Evolutionary conservation across 2,888 invertebrate species (phyloP), one percentile per base, ranked within the genome.

Genomic region (Drosophila siamana): DNA sequence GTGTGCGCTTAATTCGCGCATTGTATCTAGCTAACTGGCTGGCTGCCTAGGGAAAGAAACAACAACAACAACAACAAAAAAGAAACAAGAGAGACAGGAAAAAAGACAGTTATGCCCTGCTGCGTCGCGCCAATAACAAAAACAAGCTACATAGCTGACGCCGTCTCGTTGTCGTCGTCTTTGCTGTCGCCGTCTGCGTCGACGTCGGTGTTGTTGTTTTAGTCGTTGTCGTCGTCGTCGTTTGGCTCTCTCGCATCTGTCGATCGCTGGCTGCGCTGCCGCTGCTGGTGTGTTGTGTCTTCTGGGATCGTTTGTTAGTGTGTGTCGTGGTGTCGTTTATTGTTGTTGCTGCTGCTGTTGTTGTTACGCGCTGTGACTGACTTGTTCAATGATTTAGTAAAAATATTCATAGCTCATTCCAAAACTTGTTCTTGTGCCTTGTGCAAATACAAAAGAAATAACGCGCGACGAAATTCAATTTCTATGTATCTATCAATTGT

Each of bases 91-190:
- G 26, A 11, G 40, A 52, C 46, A n/a, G 24, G 26, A 55, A 33
- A 70, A 82, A 83, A 80, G 82, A 83, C 80, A 86, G 80, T 86
- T 79, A 84, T 81, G 81, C 87, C 87, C 87, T 81, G 80, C 76
- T 76, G 80, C 61, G 78, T 52, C 62, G 77, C 80, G 77, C 81
- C 78, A 81, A 77, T 80, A 86, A 85, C 78, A 87, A 85, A 71
- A 82, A 87, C 86, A 88, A 83, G 75, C 77, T 59, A 69, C 54
- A 69, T 66, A 56, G 69, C 74, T 69, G 70, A 66, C 68, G 83
- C 72, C 80, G 80, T 69, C 81, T 72, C 43, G 47, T 61, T 46
- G 67, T 74, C 56, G 69, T 66, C 64, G 66, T 54, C 52, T 71
- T 64, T 63, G 68, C 54, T 56, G 61, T 69, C 50, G 78, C 50